Evolutionary conservation across 2,113 vertebrate genomes (phyloP).

Genomic region (Symphodus melops): DNA sequence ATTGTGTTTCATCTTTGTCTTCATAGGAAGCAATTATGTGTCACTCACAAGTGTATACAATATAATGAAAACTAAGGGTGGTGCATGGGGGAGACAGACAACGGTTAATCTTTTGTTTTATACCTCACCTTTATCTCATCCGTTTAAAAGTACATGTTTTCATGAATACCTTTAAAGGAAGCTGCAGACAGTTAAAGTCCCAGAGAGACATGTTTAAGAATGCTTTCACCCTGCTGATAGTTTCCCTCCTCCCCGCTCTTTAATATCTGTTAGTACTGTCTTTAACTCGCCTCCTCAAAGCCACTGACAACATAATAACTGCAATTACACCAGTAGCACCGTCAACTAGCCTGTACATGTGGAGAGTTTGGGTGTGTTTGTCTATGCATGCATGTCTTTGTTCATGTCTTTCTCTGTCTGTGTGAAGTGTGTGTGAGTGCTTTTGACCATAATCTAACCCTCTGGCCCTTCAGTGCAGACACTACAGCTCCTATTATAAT

Average conservation of each 20-base stretch:
- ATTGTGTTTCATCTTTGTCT: no score
- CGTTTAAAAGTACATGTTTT: neutral
- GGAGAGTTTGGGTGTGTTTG: conserved; percentile 50
- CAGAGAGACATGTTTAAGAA: neutral
- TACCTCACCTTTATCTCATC: neutral
- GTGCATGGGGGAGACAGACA: no score
- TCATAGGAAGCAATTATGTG: no score
- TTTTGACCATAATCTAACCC: conserved; percentile 31
- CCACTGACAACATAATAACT: conserved; percentile 57
- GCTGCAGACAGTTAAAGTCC: neutral
- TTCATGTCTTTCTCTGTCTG: conserved; percentile 24
- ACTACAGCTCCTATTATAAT: conserved; percentile 40
- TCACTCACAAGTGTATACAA: no score
- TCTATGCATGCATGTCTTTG: conserved; percentile 20
- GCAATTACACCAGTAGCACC: conserved; percentile 43
- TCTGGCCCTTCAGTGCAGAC: conserved; percentile 2
- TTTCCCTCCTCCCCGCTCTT: conserved; percentile 6
- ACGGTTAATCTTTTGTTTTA: neutral
- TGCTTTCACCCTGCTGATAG: neutral
- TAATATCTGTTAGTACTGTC: neutral
- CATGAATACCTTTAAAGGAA: neutral
- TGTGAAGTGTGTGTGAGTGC: neutral
- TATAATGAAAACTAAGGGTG: no score
- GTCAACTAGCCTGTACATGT: conserved; percentile 43
- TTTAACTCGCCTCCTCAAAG: conserved; percentile 22